Base-by-base conservation (phyloP, 2,113 vertebrate genomes). In the Rhinichthys klamathensis region DNA sequence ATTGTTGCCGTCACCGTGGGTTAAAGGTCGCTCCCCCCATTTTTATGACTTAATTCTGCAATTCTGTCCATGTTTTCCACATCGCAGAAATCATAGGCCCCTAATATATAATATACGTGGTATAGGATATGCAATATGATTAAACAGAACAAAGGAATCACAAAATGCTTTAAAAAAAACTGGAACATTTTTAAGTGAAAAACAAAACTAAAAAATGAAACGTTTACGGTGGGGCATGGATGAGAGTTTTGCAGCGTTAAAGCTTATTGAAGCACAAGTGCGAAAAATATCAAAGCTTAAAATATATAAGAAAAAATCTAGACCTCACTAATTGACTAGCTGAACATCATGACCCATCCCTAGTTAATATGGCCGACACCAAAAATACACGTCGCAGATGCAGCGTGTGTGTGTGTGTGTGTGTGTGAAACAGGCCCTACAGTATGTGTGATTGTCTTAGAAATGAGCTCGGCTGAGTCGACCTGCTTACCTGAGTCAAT, bases 401-500 rank as follows among this genome's bases (percentile, higher is more conserved):
- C 49, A 54, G 74, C 74, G 18, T 18, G 41, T 41, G 8, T 54
- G 74, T 54, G 74, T 54, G 74, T 54, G 74, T 35, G 18, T 18
- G 41, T 41, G 8, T 54, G 74, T 54, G 74, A 76, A 76, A 76
- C 15, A 18, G 46, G 46, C 27, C 46, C 49, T 41, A 11, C 30
- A 30, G 30, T 30, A 30, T 30, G 58, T 46, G 58, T 67, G 60
- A 81, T 51, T 65, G 41, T 67, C 79, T 81, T 7, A 49, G 25
- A 65, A 80, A 81, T 65, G 60, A 86, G 77, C 85, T 77, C 27
- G 60, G 77, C 65, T 61, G 38, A 81, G 81, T 84, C 85, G 77
- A 84, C 82, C 82, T 49, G 85, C 83, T 81, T 84, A 86, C 82
- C 84, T 77, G 35, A 84, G 84, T 85, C 87, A 74, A 70, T 88